Conservation (phyloP, 2,113 vertebrate genomes). For the Gambusia affinis region DNA sequence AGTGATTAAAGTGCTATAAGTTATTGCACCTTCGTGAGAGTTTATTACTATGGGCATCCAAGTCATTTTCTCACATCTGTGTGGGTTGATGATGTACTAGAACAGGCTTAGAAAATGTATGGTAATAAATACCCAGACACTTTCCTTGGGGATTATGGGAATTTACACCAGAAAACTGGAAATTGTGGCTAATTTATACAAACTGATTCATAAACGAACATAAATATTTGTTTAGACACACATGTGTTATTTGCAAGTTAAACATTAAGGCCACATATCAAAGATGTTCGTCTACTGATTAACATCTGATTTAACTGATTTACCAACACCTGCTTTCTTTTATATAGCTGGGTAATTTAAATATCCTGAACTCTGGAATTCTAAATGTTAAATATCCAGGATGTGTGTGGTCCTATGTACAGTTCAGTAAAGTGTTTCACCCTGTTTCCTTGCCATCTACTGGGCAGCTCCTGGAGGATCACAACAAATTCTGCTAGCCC, state of each 20-base stretch:
- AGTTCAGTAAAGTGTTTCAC: neutral
- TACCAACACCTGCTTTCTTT: too few relatives aligned
- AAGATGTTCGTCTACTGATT: too few relatives aligned
- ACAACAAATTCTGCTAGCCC: neutral
- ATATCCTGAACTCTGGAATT: too few relatives aligned
- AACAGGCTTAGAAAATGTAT: neutral
- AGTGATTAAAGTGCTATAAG: conserved; percentile 83
- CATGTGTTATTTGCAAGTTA: too few relatives aligned
- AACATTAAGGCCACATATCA: too few relatives aligned
- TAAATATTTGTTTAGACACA: too few relatives aligned
- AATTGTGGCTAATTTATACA: neutral
- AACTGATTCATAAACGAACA: too few relatives aligned
- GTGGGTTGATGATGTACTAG: neutral
- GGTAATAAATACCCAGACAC: neutral
- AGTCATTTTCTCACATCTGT: neutral
- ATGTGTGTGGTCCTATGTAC: neutral
- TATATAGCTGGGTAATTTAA: too few relatives aligned
- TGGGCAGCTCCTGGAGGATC: neutral
- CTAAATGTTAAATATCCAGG: too few relatives aligned
- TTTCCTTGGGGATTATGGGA: neutral
- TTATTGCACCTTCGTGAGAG: conserved; percentile 84
- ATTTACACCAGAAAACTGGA: neutral
- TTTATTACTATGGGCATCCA: conserved; percentile 6
- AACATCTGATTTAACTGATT: too few relatives aligned
- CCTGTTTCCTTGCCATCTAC: neutral